Percentiles rank a stretch among this genome's conserved stretches.
These are phyloP conservation scores for Caenorhabditis briggsae DNA, from an alignment of 1,140 invertebrate species.

Conservation along the genomic window DNA sequence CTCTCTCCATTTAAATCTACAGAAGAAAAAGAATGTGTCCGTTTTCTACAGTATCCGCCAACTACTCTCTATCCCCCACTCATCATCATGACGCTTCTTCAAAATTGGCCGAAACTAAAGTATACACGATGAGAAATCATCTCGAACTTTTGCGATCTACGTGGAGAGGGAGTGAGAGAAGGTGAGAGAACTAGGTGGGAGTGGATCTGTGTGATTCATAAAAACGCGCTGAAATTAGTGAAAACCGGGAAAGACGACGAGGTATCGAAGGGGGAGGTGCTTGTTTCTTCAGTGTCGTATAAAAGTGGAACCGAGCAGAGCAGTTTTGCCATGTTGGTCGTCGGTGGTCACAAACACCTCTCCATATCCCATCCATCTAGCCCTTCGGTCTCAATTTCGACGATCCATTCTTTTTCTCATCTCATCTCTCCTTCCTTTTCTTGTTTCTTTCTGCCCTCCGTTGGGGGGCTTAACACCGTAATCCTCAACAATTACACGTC, in stretches of 20 bases:
- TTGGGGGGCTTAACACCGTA: slow-evolving; percentile 33
- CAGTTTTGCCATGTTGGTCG: slow-evolving; percentile 31
- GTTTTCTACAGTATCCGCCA: slow-evolving; percentile 28
- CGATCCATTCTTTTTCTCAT: neutral
- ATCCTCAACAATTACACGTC: slow-evolving; percentile 48
- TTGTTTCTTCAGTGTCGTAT: slow-evolving; percentile 37
- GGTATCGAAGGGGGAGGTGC: slow-evolving; percentile 18
- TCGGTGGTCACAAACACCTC: neutral
- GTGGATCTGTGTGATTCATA: slow-evolving; percentile 3
- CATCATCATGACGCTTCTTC: slow-evolving; percentile 3
- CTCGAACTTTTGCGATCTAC: slow-evolving; percentile 22
- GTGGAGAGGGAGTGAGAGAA: too few species aligned
- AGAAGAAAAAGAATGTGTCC: neutral
- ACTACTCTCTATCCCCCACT: neutral
- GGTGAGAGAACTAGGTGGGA: too few species aligned
- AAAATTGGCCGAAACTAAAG: slow-evolving; percentile 44
- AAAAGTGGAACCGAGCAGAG: slow-evolving; percentile 14
- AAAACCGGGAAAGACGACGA: slow-evolving; percentile 20
- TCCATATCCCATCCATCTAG: neutral
- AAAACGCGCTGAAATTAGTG: slow-evolving; percentile 55
- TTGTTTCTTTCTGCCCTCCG: slow-evolving; percentile 38
- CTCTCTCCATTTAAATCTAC: slow-evolving; percentile 16
- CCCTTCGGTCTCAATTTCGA: neutral
- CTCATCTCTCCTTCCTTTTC: neutral
- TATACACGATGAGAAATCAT: slow-evolving; percentile 45